Evolutionary conservation across 2,113 vertebrate species (phyloP), one percentile per base, ranked within the genome.

Genomic region (Ascaphus truei): DNA sequence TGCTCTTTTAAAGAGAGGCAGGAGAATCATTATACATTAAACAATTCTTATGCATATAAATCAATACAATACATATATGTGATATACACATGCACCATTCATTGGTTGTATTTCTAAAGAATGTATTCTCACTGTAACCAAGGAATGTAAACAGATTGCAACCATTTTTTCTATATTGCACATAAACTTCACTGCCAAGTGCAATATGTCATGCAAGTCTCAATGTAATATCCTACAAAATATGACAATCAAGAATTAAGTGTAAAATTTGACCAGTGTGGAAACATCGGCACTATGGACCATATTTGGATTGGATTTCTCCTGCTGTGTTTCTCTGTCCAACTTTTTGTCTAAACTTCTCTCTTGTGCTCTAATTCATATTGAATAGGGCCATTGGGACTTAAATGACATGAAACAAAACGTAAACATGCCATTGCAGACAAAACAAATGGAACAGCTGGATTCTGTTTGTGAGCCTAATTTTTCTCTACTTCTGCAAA

Each of bases 391-490:
- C 65, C 56, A 36, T 36, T 37, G 65, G 65, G 65, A 68, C 53
- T 56, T 26, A 68, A 68, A 68, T 68, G 65, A 68, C 65, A 68
- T 22, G 26, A 57, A 67, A 67, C 26, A 57, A 48, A 68, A 58
- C 47, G 65, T 68, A 68, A 68, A 68, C 65, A 58, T 68, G 65
- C 52, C 65, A 68, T 48, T 48, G 22, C 65, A 68, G 65, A 68
- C 65, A 58, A 68, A 68, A 68, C 65, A 68, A 68, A 50, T 33
- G 23, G 29, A 47, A 47, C 65, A 68, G 65, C 65, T 58, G 65
- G 65, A 68, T 58, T 67, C 52, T 67, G 52, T 67, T 68, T 68
- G 65, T 58, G 12, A 68, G 65, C 37, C 52, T 58, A 67, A 47
- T 68, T 68, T 68, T 68, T 47, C 41, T 48, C 41, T 68, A 58